These are phyloP conservation scores for Camelus dromedarius DNA, from an alignment of 2,113 vertebrate genomes.

Conservation along the genomic window DNA sequence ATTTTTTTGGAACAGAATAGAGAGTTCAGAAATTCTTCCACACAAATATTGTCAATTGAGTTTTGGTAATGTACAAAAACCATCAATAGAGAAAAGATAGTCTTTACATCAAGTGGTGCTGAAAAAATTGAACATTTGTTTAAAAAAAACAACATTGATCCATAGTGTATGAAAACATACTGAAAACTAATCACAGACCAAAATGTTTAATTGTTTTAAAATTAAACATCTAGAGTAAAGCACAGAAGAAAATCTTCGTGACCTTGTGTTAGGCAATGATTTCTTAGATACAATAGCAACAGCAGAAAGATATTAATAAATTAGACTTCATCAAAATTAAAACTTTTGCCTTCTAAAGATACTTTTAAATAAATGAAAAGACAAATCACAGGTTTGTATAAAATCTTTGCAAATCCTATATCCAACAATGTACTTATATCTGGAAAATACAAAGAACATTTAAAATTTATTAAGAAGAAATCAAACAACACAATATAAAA, in stretches of 20 bases:
- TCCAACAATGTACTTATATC: not conserved
- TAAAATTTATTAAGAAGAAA: not conserved
- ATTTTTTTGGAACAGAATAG: not conserved
- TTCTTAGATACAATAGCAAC: not conserved
- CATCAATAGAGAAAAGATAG: not conserved
- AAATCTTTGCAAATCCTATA: not conserved
- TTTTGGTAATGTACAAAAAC: not conserved
- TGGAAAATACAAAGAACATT: not conserved
- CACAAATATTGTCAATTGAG: not conserved
- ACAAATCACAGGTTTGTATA: not conserved
- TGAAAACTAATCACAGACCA: not conserved
- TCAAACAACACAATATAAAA: not conserved
- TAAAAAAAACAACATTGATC: not conserved
- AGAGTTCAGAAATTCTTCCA: not conserved
- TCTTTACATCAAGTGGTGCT: not conserved
- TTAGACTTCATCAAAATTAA: not conserved
- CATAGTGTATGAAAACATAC: not conserved
- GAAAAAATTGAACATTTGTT: not conserved
- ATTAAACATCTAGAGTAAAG: not conserved
- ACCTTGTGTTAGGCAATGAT: not conserved
- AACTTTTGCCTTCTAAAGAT: not conserved
- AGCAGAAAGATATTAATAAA: not conserved
- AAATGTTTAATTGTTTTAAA: not conserved
- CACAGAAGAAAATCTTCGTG: not conserved
- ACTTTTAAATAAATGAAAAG: not conserved